Conservation (phyloP, 1,140 invertebrate species). For the Trichonephila inaurata region DNA sequence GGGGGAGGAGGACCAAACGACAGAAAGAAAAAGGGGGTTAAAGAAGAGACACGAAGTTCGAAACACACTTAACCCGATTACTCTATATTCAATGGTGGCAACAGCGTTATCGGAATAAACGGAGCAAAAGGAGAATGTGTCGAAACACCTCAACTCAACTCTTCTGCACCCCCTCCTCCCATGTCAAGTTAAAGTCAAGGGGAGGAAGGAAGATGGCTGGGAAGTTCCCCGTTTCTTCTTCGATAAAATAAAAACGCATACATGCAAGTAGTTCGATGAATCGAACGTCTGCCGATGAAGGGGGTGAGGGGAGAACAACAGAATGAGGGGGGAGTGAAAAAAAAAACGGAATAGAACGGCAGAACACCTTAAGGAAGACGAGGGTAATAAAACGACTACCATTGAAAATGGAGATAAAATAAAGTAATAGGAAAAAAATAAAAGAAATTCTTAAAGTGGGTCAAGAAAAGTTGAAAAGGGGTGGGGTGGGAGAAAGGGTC, state of each 20-base stretch:
- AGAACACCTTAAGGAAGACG: constrained; percentile 10
- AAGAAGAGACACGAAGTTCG: not conserved
- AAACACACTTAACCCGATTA: constrained; percentile 38
- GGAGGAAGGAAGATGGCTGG: not conserved
- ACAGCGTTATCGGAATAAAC: constrained; percentile 37
- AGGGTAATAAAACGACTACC: constrained; percentile 33
- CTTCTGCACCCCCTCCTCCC: not conserved
- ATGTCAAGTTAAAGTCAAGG: constrained; percentile 12
- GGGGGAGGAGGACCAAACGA: not conserved
- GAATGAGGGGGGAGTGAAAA: not conserved
- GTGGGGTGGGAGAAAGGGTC: not conserved
- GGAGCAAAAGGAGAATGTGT: constrained; percentile 32
- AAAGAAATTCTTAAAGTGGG: not conserved
- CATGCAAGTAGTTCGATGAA: constrained; percentile 22
- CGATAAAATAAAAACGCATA: constrained; percentile 33
- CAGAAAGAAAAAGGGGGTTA: not conserved
- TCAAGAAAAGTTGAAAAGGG: constrained; percentile 26
- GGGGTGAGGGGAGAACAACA: not conserved
- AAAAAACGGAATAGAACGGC: not conserved
- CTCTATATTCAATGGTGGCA: not conserved
- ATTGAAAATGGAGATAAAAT: constrained; percentile 29
- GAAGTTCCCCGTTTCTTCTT: not conserved
- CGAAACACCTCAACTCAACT: constrained; percentile 34
- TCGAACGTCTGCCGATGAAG: not conserved
- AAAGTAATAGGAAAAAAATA: not conserved